Base-by-base conservation (phyloP, 2,888 invertebrate genomes). In the Margaritifera margaritifera region DNA sequence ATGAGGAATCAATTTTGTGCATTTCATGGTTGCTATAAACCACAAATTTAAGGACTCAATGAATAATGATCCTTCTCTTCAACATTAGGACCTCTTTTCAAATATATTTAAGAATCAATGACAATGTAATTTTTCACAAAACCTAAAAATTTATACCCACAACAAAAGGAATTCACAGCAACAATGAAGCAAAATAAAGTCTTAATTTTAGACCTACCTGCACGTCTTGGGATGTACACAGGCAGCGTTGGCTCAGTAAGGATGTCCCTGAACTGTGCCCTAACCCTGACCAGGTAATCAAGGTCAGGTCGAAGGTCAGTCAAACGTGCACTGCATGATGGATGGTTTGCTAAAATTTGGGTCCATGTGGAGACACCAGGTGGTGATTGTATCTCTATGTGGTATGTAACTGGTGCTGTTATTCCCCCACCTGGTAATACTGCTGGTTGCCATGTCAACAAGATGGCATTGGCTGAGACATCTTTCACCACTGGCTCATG, bases 261-360 rank as follows among this genome's bases (percentile, higher is more conserved):
- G 62, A 98, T 98, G 88, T 95, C 96, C 89, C 96, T 95, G 91
- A 98, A 98, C 88, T 98, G 97, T 5, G 98, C 98, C 50, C 98
- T 93, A 51, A 99, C 94, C 71, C 99, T 93, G 92, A 98, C 97
- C 90, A 95, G 94, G 91, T 99, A 99, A 90, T 98, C 98, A 77
- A 95, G 93, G 62, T 86, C 87, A 8, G 87, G 86, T 59, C 81
- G 71, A 18, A 86, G 80, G 65, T 81, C 82, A 58, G 80, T 78
- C 53, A 85, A 72, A 15, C 77, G 77, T 61, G 82, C 80, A 22
- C 72, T 78, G 2, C 82, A 81, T 25, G 72, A 56, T 18, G 77
- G 75, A 50, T 88, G 65, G 51, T 84, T 80, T 11, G 78, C 73
- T 24, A 81, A 82, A 18, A 88, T 69, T 22, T 83, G 79, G n/a